These are phyloP conservation scores for Caerostris darwini DNA, from an alignment of 1,140 invertebrate species.

Conservation along the genomic window DNA sequence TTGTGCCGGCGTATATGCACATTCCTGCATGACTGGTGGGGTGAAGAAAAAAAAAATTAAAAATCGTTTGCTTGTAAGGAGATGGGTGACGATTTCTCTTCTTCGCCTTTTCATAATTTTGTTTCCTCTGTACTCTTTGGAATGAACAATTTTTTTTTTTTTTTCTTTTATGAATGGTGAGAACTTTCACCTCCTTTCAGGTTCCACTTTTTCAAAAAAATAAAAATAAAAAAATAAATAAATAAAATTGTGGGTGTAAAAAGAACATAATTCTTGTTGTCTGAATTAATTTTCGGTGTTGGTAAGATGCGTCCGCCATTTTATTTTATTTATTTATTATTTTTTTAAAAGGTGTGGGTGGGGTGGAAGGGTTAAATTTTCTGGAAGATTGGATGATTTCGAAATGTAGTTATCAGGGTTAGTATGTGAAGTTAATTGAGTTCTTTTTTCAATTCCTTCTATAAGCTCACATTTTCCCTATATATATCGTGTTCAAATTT, in stretches of 20 bases:
- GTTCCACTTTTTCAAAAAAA: not conserved
- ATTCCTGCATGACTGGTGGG: not conserved
- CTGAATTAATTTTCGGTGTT: not conserved
- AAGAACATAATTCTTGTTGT: not conserved
- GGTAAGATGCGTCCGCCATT: not conserved
- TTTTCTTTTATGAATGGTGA: too few species aligned
- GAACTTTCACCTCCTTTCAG: not conserved
- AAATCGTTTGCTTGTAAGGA: not conserved
- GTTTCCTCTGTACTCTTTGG: not conserved
- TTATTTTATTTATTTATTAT: too few species aligned
- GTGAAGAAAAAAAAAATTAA: not conserved
- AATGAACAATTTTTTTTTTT: not conserved
- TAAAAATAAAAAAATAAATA: not conserved
- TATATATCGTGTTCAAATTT: too few species aligned
- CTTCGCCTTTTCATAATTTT: not conserved
- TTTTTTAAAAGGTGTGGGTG: too few species aligned
- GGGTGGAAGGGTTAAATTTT: too few species aligned
- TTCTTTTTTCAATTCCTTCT: too few species aligned
- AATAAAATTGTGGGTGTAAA: not conserved
- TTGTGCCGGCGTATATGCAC: not conserved
- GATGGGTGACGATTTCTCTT: constrained; percentile 6
- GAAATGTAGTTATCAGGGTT: too few species aligned
- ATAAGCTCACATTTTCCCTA: too few species aligned
- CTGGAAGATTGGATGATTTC: too few species aligned
- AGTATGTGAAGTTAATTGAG: too few species aligned